Evolutionary conservation across 2,113 vertebrate genomes (phyloP).

Genomic region (rabbit (Oryctolagus cuniculus)): DNA sequence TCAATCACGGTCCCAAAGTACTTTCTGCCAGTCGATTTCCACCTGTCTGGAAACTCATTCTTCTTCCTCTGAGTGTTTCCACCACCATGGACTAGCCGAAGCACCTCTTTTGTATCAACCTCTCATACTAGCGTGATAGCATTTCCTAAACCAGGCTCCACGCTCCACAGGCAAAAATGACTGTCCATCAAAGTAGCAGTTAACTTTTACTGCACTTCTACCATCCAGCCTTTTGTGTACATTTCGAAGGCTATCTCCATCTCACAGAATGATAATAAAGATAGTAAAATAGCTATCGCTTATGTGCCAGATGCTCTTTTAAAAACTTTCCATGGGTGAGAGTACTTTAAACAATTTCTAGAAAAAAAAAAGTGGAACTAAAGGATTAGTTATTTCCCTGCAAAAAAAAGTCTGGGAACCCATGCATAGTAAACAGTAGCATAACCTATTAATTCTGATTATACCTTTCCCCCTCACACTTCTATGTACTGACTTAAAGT

Average conservation of each 20-base stretch:
- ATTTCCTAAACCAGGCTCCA: neutral
- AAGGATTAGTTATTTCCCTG: no score
- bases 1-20: neutral
- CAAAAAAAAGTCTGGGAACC: no score
- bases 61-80: neutral
- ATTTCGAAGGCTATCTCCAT: neutral
- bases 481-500: neutral
- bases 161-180: neutral
- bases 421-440: neutral
- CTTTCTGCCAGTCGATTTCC: neutral
- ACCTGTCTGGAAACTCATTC: neutral
- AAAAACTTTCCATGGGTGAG: neutral
- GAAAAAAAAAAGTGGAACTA: no score
- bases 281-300: neutral
- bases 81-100: neutral
- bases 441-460: neutral
- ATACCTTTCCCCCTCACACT: neutral
- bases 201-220: rapidly evolving
- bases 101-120: neutral
- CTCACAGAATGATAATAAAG: neutral
- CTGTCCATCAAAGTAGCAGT: neutral
- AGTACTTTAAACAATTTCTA: neutral
- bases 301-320: neutral
- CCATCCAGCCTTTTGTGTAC: neutral
- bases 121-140: neutral